These are phyloP conservation scores for Tangachromis dhanisi DNA, from an alignment of 2,113 vertebrate species.

Conservation along the genomic window DNA sequence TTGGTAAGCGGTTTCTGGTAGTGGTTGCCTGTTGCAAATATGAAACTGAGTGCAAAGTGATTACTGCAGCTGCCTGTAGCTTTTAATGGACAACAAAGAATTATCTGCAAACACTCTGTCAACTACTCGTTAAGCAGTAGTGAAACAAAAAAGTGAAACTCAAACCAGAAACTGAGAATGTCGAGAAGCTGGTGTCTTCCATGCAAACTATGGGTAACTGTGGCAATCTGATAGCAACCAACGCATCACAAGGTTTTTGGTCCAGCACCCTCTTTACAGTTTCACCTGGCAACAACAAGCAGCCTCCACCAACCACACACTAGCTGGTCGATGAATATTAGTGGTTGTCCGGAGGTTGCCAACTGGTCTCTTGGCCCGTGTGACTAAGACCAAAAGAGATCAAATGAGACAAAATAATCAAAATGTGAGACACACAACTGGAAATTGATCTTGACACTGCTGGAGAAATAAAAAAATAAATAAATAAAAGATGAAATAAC, in stretches of 20 bases:
- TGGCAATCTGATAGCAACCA: background rate
- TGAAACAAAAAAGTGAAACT: background rate
- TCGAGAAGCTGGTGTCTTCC: background rate
- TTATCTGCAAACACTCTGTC: background rate
- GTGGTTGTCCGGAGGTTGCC: background rate
- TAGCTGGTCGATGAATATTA: background rate
- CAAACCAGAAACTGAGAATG: background rate
- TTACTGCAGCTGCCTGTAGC: background rate
- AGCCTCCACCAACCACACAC: background rate
- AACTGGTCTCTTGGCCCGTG: fast-evolving
- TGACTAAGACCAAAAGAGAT: background rate
- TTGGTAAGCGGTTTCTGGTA: background rate
- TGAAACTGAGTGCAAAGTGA: background rate
- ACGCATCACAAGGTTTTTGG: background rate
- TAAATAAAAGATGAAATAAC: background rate
- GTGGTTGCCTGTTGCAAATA: background rate
- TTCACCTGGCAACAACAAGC: background rate
- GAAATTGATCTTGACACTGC: background rate
- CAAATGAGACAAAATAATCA: background rate
- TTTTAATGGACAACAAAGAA: background rate
- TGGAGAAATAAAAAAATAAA: background rate
- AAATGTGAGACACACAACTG: background rate
- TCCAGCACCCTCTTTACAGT: background rate
- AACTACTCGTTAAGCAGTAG: background rate
- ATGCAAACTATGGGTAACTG: background rate